Base-by-base conservation (phyloP, 1,140 invertebrate species). In the Bombus consobrinus region DNA sequence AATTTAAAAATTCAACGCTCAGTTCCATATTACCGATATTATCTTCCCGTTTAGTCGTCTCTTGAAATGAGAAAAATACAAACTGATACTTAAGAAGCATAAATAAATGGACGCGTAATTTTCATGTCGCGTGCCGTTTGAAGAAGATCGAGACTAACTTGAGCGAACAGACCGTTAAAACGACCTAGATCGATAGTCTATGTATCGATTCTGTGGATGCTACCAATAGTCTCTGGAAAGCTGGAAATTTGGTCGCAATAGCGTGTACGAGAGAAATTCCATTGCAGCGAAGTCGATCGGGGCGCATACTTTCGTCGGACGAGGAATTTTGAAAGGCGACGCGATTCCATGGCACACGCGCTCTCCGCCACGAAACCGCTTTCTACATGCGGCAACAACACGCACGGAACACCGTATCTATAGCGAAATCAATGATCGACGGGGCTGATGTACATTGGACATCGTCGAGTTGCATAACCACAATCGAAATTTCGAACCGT, bases 401-500 rank as follows among this genome's bases (percentile, higher is more conserved):
- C 75, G 43, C 39, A 22, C 39, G 22, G 37, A 69, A 87, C 75
- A 59, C 15, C 37, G 85, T 69, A 57, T 84, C 85, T 64, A 83
- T 75, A 41, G n/a, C 41, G 75, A 84, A 87, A 64, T 89, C 88
- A 66, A 83, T 78, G 86, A 90, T 90, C 79, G 86, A 69, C 37
- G 69, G 28, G 41, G 74, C n/a, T 37, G 86, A 90, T 89, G 80
- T 75, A 82, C 71, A 41, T 62, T 73, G 86, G 80, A 90, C 86
- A 81, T 85, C 80, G 82, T 85, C 80, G 82, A 90, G 88, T 83
- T 83, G 86, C 85, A 89, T 83, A 85, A 89, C 86, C 89, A 83
- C 86, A 90, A 90, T 89, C 88, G 83, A 88, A 89, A 90, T 89
- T 90, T 90, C 83, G 73, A 81, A 34, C 66, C 86, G 69, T 87